Conservation (phyloP, 2,888 invertebrate genomes). For the Stenodera caucasica region DNA sequence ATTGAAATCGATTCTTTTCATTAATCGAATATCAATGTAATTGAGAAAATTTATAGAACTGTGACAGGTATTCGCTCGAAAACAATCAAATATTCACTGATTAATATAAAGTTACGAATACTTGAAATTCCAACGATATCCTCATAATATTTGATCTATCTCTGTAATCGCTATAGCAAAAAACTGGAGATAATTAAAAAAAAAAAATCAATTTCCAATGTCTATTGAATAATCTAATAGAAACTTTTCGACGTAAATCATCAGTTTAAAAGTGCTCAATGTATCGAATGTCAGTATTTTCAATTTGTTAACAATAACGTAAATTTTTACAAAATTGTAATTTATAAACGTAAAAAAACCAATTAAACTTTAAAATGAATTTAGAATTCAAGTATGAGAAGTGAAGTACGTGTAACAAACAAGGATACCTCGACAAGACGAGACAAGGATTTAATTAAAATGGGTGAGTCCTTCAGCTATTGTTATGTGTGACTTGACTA, state of each 20-base stretch:
- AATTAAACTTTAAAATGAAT: slow-evolving; percentile 14
- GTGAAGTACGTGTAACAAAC: slow-evolving; percentile 25
- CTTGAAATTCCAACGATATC: not conserved
- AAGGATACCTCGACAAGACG: slow-evolving; percentile 22
- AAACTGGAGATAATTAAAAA: not conserved
- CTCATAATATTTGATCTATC: not conserved
- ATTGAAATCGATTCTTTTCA: no score
- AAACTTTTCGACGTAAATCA: no score
- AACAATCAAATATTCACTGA: not conserved
- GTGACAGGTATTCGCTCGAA: not conserved
- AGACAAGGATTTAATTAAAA: slow-evolving; percentile 30
- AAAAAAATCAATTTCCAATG: no score
- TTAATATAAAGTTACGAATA: not conserved
- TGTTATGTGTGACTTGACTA: slow-evolving; percentile 19
- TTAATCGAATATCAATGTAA: not conserved
- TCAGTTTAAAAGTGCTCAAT: not conserved
- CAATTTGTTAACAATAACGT: not conserved
- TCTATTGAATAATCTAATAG: no score
- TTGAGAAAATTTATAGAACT: not conserved
- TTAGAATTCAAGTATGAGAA: slow-evolving; percentile 24
- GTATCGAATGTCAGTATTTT: no score
- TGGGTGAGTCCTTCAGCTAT: slow-evolving; percentile 27
- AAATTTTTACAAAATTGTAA: not conserved
- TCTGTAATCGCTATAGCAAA: not conserved
- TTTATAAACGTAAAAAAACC: not conserved